Evolutionary conservation across 2,113 vertebrate species (phyloP).

Genomic region (Protomyctophum bolini): DNA sequence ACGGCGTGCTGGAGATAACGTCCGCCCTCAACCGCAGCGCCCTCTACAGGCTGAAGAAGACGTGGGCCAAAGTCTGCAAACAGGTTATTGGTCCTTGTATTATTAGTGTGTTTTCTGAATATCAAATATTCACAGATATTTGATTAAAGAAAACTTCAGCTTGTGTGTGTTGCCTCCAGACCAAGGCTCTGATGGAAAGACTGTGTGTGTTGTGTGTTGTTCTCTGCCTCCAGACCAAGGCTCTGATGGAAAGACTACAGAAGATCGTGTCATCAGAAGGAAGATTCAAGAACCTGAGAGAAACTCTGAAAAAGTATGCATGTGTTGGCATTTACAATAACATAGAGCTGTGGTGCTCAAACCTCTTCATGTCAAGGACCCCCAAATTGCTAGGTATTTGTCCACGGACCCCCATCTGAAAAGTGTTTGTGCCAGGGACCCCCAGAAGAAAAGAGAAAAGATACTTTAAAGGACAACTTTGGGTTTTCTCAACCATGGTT

Average conservation of each 20-base stretch:
- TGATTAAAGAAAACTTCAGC: neutral
- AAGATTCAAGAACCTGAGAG: slow-evolving; percentile 92
- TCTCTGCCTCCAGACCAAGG: slow-evolving; percentile 82
- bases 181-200: slow-evolving; percentile 83
- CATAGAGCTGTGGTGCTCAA: too few relatives aligned
- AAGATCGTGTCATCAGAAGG: slow-evolving; percentile 91
- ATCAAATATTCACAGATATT: neutral
- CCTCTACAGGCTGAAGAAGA: slow-evolving; percentile 90
- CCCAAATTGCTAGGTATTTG: too few relatives aligned
- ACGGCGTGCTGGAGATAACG: slow-evolving; percentile 88
- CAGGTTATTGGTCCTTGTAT: slow-evolving; percentile 70
- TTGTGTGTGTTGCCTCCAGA: slow-evolving; percentile 68
- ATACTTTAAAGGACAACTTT: too few relatives aligned
- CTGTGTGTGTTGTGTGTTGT: too few relatives aligned
- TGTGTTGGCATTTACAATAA: neutral
- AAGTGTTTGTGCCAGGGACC: neutral
- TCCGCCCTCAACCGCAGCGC: slow-evolving; percentile 90
- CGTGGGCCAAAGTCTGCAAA: slow-evolving; percentile 89
- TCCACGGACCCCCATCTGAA: too few relatives aligned
- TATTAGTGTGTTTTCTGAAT: neutral
- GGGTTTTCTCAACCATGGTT: too few relatives aligned
- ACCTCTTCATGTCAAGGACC: too few relatives aligned
- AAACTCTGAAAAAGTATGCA: slow-evolving; percentile 90
- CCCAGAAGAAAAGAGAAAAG: neutral
- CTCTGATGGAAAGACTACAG: slow-evolving; percentile 89